Percentiles rank a stretch among this genome's conserved stretches.
phyloP scores from a whole-genome alignment of 2,888 invertebrate genomes.

The Amblyteles armatorius region DNA sequence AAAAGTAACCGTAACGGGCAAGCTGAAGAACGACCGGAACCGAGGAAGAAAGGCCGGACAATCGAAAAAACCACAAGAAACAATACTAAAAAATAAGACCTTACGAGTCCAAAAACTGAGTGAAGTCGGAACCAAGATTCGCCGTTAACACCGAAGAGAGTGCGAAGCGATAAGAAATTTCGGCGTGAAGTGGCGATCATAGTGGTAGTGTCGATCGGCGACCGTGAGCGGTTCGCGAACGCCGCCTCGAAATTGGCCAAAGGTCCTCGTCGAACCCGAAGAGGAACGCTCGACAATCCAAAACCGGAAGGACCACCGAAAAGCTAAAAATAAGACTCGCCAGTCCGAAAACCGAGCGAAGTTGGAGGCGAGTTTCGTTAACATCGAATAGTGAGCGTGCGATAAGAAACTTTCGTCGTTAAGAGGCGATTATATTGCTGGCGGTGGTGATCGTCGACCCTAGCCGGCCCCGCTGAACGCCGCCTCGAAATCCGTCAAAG shows the following conservation, averaged over 20 bases:
- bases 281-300: background rate
- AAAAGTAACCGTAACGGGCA: background rate
- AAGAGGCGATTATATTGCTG: background rate
- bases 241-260: background rate
- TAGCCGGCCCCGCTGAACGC: background rate
- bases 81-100: background rate
- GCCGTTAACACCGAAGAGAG: background rate
- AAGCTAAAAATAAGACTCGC: background rate
- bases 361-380: background rate
- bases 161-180: background rate
- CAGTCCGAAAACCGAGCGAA: background rate
- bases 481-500: background rate
- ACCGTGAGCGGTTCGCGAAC: background rate
- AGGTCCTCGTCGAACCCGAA: background rate
- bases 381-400: background rate
- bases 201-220: conserved; percentile 10
- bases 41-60: background rate
- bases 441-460: conserved; percentile 13
- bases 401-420: background rate
- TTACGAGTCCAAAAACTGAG: background rate
- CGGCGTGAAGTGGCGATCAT: background rate
- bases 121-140: background rate
- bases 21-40: background rate
- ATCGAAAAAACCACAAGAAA: background rate
- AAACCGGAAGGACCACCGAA: background rate